A percentile compares a stretch with the other conserved stretches of the same genome.
These are phyloP conservation scores for Pyrrhosoma nymphula DNA, from an alignment of 2,888 invertebrate species.

Conservation along the genomic window DNA sequence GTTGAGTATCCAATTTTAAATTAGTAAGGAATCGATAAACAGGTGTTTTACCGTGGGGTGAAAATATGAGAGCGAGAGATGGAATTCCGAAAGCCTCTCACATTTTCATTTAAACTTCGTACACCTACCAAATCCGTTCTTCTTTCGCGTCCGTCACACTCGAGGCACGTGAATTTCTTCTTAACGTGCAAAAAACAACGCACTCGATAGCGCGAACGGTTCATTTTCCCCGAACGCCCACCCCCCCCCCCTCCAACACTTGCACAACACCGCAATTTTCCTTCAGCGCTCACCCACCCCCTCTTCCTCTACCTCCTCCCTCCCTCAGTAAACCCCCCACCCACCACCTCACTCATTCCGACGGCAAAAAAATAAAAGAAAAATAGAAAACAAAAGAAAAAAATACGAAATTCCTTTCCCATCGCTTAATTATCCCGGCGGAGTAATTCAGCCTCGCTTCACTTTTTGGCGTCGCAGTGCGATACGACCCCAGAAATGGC, in stretches of 20 bases:
- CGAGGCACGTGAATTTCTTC: neutral
- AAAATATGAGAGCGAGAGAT: too few species aligned
- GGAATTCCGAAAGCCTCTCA: neutral
- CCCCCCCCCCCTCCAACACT: too few species aligned
- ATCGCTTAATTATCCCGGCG: slow-evolving; percentile 45
- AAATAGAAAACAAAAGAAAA: neutral
- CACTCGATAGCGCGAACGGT: neutral
- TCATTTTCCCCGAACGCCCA: neutral
- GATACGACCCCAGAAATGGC: slow-evolving; percentile 20
- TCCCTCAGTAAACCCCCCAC: too few species aligned
- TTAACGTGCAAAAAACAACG: neutral
- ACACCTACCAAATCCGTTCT: neutral
- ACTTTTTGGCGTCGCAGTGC: slow-evolving; percentile 31
- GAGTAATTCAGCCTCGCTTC: slow-evolving; percentile 40
- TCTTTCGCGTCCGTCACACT: neutral
- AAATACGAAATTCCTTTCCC: slow-evolving; percentile 1
- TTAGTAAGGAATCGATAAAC: too few species aligned
- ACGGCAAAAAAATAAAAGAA: neutral
- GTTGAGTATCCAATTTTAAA: too few species aligned
- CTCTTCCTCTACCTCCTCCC: neutral
- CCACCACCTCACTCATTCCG: neutral
- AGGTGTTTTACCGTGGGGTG: too few species aligned
- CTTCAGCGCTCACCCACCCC: neutral
- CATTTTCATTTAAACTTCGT: neutral
- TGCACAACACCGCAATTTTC: neutral